A percentile compares a stretch with the other conserved stretches of the same genome.
phyloP scores from a whole-genome alignment of 2,113 vertebrate genomes.

The Calypte anna region DNA sequence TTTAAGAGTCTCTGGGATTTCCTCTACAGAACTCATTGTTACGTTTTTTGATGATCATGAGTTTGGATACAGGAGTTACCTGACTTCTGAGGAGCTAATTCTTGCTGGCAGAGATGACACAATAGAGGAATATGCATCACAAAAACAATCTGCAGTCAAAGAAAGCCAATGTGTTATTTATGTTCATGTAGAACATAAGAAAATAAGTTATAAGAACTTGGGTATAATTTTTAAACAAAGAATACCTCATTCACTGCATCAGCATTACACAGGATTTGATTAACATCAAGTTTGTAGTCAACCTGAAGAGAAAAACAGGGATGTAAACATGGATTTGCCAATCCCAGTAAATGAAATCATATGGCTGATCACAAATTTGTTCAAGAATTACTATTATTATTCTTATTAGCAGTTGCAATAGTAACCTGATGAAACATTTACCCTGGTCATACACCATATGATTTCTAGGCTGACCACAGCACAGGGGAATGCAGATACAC shows the following conservation, averaged over 20 bases:
- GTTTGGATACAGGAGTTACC: neutral
- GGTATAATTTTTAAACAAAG: neutral
- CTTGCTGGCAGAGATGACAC: neutral
- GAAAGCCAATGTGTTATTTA: neutral
- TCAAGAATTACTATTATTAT: neutral
- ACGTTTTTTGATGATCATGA: neutral
- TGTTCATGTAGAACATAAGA: neutral
- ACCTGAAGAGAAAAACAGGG: neutral
- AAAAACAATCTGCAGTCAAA: neutral
- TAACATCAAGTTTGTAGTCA: neutral
- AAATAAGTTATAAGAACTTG: neutral
- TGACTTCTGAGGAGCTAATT: neutral
- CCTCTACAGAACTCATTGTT: neutral
- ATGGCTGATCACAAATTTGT: slow-evolving; percentile 11
- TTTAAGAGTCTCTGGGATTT: neutral
- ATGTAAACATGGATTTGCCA: neutral
- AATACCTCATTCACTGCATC: neutral
- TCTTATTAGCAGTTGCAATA: slow-evolving; percentile 4
- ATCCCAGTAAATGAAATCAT: neutral
- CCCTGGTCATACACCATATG: neutral
- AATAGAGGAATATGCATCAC: neutral
- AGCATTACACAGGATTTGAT: neutral
- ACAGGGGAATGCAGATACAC: neutral
- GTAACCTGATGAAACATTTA: slow-evolving; percentile 16
- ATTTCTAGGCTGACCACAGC: slow-evolving; percentile 13